These are phyloP conservation scores for Phymatocera aterrima DNA, from an alignment of 2,888 invertebrate genomes.

Conservation along the genomic window DNA sequence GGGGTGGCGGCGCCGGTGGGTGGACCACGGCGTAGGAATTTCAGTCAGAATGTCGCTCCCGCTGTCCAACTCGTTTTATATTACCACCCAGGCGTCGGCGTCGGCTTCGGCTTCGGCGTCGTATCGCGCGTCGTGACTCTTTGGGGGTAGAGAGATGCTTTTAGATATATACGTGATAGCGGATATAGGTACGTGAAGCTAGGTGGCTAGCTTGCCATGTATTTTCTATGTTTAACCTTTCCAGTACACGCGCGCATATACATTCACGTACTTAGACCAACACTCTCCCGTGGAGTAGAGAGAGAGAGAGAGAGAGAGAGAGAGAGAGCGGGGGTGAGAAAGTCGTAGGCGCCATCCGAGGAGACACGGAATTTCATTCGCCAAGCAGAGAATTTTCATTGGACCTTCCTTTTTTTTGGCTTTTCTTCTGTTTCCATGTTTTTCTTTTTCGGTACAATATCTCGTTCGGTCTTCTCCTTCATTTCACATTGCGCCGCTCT, in stretches of 20 bases:
- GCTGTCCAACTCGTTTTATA: slow-evolving; percentile 42
- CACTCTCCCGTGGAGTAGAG: not conserved
- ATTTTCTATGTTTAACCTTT: slow-evolving; percentile 18
- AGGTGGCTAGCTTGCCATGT: not conserved
- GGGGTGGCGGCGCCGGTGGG: not conserved
- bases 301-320: not conserved
- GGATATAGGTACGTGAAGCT: not conserved
- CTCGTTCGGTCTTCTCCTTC: not conserved
- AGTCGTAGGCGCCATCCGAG: not conserved
- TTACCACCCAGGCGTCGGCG: slow-evolving; percentile 2
- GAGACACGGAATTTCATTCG: slow-evolving; percentile 39
- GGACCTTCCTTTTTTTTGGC: not conserved
- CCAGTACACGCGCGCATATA: not conserved
- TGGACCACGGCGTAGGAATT: not conserved
- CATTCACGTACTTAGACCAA: not conserved
- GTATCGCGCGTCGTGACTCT: slow-evolving; percentile 6
- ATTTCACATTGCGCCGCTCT: not conserved
- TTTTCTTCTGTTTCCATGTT: not conserved
- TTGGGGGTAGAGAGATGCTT: not conserved
- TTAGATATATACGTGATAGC: not conserved
- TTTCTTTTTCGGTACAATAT: not conserved
- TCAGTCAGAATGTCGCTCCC: slow-evolving; percentile 33
- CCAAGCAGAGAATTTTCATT: slow-evolving; percentile 36
- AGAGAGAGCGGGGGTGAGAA: not conserved
- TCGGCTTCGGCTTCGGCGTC: too few relatives aligned